A percentile compares a stretch with the other conserved stretches of the same genome.
Evolutionary conservation across 2,113 vertebrate species (phyloP).

Genomic region (Oxyruncus cristatus): DNA sequence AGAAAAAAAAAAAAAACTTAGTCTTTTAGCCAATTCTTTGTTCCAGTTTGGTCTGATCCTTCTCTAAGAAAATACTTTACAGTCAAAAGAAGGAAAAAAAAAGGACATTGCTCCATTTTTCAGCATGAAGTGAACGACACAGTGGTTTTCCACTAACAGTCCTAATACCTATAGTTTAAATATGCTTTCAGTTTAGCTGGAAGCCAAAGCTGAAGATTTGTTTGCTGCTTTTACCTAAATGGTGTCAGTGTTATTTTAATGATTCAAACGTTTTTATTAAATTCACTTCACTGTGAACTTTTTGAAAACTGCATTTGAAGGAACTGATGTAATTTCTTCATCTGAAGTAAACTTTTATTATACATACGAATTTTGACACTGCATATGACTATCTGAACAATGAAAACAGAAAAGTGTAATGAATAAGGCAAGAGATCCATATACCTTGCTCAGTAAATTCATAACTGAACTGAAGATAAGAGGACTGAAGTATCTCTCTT

Average conservation of each 20-base stretch:
- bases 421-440: neutral
- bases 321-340: neutral
- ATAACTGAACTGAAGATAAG: neutral
- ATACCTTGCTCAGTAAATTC: neutral
- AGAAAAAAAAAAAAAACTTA: neutral
- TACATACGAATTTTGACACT: neutral
- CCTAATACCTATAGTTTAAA: neutral
- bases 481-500: neutral
- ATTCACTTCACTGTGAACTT: neutral
- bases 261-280: neutral
- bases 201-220: neutral
- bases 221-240: neutral
- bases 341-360: neutral
- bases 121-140: neutral
- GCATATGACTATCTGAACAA: neutral
- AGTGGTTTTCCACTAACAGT: neutral
- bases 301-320: neutral
- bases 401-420: neutral
- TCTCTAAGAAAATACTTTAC: neutral
- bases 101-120: neutral
- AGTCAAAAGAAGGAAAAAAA: neutral
- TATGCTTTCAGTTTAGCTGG: neutral
- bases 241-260: neutral
- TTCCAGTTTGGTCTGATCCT: neutral
- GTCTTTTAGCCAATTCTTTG: neutral